Evolutionary conservation across 2,888 invertebrate genomes (phyloP), one percentile per base, ranked within the genome.

Genomic region (Acanthosepion pharaonis): DNA sequence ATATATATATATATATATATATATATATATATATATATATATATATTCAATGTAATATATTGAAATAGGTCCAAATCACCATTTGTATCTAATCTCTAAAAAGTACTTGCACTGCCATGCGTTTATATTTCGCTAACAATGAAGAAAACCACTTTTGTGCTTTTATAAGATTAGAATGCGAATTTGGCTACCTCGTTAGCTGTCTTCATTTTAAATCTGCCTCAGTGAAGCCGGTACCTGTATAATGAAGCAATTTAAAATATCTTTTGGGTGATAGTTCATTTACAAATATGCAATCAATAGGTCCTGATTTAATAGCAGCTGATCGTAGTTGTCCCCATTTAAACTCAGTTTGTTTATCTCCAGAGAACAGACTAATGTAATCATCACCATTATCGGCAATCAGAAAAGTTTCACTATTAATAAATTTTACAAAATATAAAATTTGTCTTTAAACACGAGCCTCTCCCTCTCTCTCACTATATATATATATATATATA

Each of bases 31-130:
- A 53, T 53, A 15, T 53, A 15, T 53, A 15, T 53, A 15, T 53
- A 15, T 53, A 55, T 18, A 11, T 18, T 25, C 1, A 5, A 23
- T 42, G 42, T 2, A 42, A 42, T 18, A 5, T 9, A 78, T 78
- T 78, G n/a, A 78, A 78, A 78, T 78, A 11, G 0, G 18, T 3
- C 9, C n/a, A 2, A 2, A n/a, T n/a, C 8, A 11, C n/a, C 0
- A 6, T 78, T 0, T n/a, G 78, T n/a, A 28, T n/a, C 15, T 5
- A n/a, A n/a, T 28, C 78, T 78, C n/a, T 78, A 28, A 9, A 9
- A n/a, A n/a, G 0, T n/a, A n/a, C n/a, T 0, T 15, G 11, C 78
- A 28, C 3, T n/a, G 8, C 5, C 28, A 2, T 78, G 28, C 11
- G 78, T 11, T 78, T 9, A 78, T 78, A 78, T 78, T 78, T 78